A percentile compares a stretch with the other conserved stretches of the same genome.
Conservation (phyloP, 35 echinoderm and acorn worm genomes). For the Chiridota heheva region DNA sequence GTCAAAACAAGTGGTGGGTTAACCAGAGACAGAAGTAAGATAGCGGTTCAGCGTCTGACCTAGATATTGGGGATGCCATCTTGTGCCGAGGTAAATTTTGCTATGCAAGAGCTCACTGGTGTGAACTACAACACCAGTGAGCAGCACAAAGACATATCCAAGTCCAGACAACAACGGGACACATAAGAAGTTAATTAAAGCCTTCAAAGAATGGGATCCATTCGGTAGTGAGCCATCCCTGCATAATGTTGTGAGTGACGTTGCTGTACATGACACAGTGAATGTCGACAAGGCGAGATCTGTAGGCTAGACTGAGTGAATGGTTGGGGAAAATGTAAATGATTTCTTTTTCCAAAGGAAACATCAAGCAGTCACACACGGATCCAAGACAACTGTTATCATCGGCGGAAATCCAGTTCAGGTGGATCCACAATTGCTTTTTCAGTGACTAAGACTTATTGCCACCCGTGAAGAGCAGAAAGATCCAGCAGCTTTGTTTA, state of each 20-base stretch:
- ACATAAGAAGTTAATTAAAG: not conserved
- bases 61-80: conserved; percentile 11
- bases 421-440: conserved; percentile 46
- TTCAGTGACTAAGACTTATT: conserved; percentile 38
- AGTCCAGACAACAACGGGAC: conserved; percentile 15
- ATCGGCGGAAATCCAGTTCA: conserved; percentile 22
- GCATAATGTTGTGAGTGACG: conserved; percentile 19
- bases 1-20: conserved; percentile 62
- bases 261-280: not conserved
- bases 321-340: conserved; percentile 14
- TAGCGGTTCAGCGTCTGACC: not conserved
- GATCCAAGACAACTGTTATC: conserved; percentile 18
- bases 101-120: conserved; percentile 60
- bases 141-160: conserved; percentile 21
- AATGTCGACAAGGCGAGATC: conserved; percentile 52
- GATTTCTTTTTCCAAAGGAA: conserved; percentile 44
- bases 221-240: conserved; percentile 25
- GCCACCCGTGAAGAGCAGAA: not conserved
- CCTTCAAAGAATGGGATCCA: conserved; percentile 44
- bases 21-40: conserved; percentile 54
- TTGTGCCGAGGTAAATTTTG: conserved; percentile 43
- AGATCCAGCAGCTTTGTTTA: conserved; percentile 39
- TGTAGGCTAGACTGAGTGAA: conserved; percentile 24
- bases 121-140: conserved; percentile 45
- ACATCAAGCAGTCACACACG: conserved; percentile 31